Conservation (phyloP, 1,140 invertebrate genomes). For the Macrobrachium nipponense region DNA sequence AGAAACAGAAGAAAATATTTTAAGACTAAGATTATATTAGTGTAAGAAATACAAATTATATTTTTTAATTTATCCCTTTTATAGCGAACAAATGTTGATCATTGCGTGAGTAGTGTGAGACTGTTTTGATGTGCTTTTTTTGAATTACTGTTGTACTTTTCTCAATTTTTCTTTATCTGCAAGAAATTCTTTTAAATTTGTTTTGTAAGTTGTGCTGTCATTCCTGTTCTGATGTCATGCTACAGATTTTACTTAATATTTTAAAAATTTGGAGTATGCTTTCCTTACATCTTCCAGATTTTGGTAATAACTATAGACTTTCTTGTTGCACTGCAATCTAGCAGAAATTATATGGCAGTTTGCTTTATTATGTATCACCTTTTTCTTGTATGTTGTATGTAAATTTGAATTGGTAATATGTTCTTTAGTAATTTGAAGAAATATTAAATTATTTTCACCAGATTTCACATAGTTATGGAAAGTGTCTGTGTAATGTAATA, state of each 20-base stretch:
- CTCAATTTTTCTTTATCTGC: neutral
- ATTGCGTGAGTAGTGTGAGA: constrained; percentile 40
- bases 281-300: no score
- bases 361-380: neutral
- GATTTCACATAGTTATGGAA: no score
- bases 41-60: neutral
- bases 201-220: no score
- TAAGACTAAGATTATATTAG: neutral
- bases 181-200: neutral
- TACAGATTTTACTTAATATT: no score
- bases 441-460: no score
- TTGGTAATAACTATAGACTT: no score
- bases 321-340: no score
- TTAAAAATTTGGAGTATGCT: no score
- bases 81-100: constrained; percentile 49
- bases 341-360: neutral
- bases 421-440: no score
- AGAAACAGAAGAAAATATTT: neutral
- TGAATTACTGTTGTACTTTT: neutral
- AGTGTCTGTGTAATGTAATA: no score
- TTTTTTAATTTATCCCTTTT: neutral
- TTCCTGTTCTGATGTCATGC: no score
- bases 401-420: no score
- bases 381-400: neutral
- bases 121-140: neutral